These are phyloP conservation scores for Lophius americanus DNA, from an alignment of 2,797 vertebrate genomes.

Conservation along the genomic window DNA sequence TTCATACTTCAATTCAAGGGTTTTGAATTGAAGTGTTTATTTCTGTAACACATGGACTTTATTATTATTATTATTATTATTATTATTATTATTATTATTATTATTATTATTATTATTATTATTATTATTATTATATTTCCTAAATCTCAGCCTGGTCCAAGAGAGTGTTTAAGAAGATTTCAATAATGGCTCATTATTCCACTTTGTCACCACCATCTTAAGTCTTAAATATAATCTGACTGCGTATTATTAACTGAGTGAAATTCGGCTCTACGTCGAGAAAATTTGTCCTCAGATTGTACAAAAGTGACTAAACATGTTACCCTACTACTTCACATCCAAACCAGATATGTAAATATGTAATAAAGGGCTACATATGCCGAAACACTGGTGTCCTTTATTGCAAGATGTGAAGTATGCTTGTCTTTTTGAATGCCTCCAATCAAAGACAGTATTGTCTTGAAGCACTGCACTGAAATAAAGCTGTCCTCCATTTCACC, in stretches of 20 bases:
- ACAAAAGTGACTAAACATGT: slow-evolving; percentile 7
- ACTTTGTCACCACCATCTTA: slow-evolving; percentile 18
- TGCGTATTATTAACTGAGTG: slow-evolving; percentile 22
- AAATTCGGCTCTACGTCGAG: slow-evolving; percentile 10
- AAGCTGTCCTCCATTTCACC: slow-evolving; percentile 62
- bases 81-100: neutral
- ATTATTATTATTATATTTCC: slow-evolving; percentile 8
- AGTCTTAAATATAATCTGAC: neutral
- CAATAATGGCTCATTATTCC: slow-evolving; percentile 37
- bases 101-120: neutral
- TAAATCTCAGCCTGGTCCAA: neutral
- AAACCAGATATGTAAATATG: slow-evolving; percentile 2
- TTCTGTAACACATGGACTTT: too few species aligned
- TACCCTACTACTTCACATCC: neutral
- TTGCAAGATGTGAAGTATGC: slow-evolving; percentile 5
- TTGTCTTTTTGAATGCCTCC: slow-evolving; percentile 25
- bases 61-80: neutral
- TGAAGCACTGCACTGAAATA: slow-evolving; percentile 12
- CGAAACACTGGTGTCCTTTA: slow-evolving; percentile 3
- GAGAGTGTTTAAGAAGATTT: slow-evolving; percentile 12
- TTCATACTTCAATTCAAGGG: too few species aligned
- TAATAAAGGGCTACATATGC: neutral
- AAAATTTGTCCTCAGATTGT: slow-evolving; percentile 23
- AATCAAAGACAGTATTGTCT: slow-evolving; percentile 29
- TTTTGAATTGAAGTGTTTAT: too few species aligned